Conservation (phyloP, 2,888 invertebrate genomes). For the Ceratothoa steindachneri region DNA sequence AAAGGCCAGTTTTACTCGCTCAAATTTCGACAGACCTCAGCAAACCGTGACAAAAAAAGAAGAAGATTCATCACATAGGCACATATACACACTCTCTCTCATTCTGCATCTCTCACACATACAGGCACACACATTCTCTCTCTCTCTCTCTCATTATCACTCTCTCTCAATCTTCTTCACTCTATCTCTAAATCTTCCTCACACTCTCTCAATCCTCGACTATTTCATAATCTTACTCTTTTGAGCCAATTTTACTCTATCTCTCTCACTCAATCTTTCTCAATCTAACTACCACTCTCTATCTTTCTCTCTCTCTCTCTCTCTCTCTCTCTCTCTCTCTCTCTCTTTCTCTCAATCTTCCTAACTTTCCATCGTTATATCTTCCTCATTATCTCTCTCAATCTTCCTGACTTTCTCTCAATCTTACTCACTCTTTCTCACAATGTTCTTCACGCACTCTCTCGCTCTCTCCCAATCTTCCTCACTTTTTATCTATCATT, state of each 20-base stretch:
- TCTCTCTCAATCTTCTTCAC: neutral
- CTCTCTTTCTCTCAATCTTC: neutral
- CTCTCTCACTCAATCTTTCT: neutral
- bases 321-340: neutral
- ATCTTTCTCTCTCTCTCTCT: neutral
- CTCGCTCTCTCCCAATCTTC: too few species aligned
- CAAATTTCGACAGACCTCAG: too few species aligned
- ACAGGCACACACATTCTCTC: too few species aligned
- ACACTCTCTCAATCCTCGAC: neutral
- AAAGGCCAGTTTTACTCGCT: too few species aligned
- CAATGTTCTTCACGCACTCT: neutral
- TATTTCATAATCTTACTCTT: too few species aligned
- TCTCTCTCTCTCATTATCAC: neutral
- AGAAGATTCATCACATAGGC: too few species aligned
- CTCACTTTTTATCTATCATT: too few species aligned
- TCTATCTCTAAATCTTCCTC: neutral
- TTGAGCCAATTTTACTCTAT: neutral
- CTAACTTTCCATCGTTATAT: neutral
- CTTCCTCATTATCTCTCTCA: neutral
- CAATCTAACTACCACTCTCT: neutral
- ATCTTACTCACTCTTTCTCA: neutral
- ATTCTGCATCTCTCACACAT: neutral
- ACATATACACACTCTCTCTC: conserved; percentile 2
- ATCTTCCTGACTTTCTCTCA: neutral
- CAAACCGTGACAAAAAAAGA: too few species aligned